phyloP scores from a whole-genome alignment of 1,140 invertebrate species.

The Sipha flava region DNA sequence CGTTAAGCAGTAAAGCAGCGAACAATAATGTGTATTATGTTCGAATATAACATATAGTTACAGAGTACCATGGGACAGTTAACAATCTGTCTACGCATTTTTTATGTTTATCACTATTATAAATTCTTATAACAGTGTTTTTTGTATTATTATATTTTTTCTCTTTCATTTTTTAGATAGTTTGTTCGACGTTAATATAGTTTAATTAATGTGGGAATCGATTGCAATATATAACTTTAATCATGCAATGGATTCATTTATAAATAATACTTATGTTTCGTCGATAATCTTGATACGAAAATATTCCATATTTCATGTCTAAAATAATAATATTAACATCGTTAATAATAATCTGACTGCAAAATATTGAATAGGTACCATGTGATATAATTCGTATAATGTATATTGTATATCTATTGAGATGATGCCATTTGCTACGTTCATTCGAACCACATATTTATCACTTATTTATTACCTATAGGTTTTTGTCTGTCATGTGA shows the following conservation, averaged over 20 bases:
- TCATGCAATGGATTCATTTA: too few relatives aligned
- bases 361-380: background rate
- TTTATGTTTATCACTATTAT: background rate
- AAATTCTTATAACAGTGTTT: background rate
- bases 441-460: background rate
- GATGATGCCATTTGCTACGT: background rate
- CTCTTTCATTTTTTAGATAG: background rate
- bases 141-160: background rate
- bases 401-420: background rate
- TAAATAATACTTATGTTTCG: too few relatives aligned
- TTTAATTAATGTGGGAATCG: background rate
- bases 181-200: background rate
- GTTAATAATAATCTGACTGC: background rate
- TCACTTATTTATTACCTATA: background rate
- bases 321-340: too few relatives aligned
- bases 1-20: background rate
- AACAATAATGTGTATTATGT: constrained; percentile 1
- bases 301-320: too few relatives aligned
- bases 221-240: background rate
- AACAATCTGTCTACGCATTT: background rate
- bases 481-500: background rate
- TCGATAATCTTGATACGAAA: too few relatives aligned
- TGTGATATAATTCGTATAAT: background rate
- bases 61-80: background rate
- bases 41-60: background rate